A percentile compares a stretch with the other conserved stretches of the same genome.
phyloP scores from a whole-genome alignment of 1,140 invertebrate genomes.

The Telenomus remus region DNA sequence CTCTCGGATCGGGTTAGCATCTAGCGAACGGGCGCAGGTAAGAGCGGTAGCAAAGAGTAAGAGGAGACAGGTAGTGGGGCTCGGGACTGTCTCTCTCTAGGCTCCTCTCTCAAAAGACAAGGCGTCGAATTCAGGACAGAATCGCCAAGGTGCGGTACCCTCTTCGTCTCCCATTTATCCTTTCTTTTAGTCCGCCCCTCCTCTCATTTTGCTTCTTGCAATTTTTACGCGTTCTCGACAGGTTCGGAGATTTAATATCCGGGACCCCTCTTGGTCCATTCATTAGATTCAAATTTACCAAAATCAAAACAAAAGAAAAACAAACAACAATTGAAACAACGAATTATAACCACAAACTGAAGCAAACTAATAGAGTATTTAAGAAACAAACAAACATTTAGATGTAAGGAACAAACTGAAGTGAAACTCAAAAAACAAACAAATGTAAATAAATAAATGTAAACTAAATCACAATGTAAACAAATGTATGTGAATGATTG shows the following conservation, averaged over 20 bases:
- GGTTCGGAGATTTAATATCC: slow-evolving; percentile 7
- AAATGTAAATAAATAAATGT: no score
- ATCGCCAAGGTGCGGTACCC: slow-evolving; percentile 60
- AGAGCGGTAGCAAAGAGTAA: slow-evolving; percentile 47
- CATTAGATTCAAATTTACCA: no score
- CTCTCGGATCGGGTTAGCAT: slow-evolving; percentile 35
- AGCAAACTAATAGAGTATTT: no score
- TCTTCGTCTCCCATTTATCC: slow-evolving; percentile 42
- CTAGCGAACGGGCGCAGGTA: slow-evolving; percentile 46
- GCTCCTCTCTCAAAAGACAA: slow-evolving; percentile 54
- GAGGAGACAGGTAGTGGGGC: slow-evolving; percentile 47
- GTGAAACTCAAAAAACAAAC: no score
- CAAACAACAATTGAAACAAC: no score
- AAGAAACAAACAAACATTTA: no score
- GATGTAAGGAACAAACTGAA: no score
- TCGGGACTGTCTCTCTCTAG: slow-evolving; percentile 32
- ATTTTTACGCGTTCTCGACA: slow-evolving; percentile 21
- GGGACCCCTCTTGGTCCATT: no score
- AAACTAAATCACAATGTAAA: no score
- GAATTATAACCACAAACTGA: no score
- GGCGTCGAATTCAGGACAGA: slow-evolving; percentile 67
- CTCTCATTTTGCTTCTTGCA: not conserved
- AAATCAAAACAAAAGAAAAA: no score
- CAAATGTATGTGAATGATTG: no score
- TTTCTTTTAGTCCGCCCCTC: slow-evolving; percentile 23